phyloP scores from a whole-genome alignment of 2,888 invertebrate genomes.

The Eilema sororculum region DNA sequence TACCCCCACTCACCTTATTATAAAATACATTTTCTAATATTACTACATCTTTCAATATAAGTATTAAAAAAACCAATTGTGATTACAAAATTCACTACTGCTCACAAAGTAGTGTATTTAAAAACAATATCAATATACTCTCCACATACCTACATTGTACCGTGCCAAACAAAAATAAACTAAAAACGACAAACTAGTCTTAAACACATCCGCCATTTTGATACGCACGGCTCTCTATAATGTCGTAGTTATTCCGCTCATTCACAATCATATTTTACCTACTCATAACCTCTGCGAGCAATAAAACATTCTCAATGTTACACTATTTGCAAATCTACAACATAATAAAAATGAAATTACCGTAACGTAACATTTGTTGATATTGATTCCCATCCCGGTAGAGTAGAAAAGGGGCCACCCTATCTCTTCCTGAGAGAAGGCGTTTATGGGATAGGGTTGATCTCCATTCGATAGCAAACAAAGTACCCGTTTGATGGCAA shows the following conservation, averaged over 20 bases:
- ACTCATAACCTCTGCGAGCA: conserved; percentile 39
- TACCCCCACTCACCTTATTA: too few species aligned
- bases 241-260: conserved; percentile 1
- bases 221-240: conserved; percentile 5
- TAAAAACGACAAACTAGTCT: conserved; percentile 3
- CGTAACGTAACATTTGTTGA: conserved; percentile 38
- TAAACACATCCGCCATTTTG: conserved; percentile 18
- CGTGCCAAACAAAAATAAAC: neutral
- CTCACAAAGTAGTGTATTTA: too few species aligned
- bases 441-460: too few species aligned
- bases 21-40: too few species aligned
- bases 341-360: conserved; percentile 6
- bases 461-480: too few species aligned
- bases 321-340: conserved; percentile 34
- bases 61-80: too few species aligned
- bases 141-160: neutral
- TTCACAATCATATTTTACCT: conserved; percentile 21
- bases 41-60: too few species aligned
- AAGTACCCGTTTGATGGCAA: too few species aligned
- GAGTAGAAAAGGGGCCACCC: too few species aligned
- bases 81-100: too few species aligned
- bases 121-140: too few species aligned
- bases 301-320: conserved; percentile 38
- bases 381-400: conserved; percentile 10
- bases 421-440: too few species aligned